Conservation (phyloP, 2,888 invertebrate genomes). For the Ecdyonurus torrentis region DNA sequence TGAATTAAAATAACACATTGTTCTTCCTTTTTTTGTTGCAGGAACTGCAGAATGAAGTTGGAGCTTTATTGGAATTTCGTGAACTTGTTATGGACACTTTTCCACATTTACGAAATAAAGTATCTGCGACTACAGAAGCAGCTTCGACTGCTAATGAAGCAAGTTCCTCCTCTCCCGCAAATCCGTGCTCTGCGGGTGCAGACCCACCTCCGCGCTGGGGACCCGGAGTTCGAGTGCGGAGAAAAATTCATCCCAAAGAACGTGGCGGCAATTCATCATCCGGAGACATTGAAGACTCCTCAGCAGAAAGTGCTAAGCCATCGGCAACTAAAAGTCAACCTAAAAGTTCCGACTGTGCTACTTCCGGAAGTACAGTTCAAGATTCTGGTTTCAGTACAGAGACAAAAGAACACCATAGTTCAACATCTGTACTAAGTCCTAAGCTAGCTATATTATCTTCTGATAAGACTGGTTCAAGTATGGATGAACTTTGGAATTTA, state of each 20-base stretch:
- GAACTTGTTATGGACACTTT: conserved; percentile 89
- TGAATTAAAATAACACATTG: too few relatives aligned
- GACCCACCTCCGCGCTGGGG: conserved; percentile 40
- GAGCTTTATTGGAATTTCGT: conserved; percentile 76
- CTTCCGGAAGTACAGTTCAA: conserved; percentile 37
- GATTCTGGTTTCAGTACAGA: conserved; percentile 64
- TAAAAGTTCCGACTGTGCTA: conserved; percentile 5
- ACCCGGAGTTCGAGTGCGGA: conserved; percentile 58
- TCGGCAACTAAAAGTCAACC: conserved; percentile 10
- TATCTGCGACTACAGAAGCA: conserved; percentile 29
- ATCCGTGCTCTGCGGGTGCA: conserved; percentile 8
- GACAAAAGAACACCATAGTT: conserved; percentile 52
- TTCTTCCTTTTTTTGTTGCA: conserved; percentile 20
- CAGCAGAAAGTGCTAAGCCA: conserved; percentile 6
- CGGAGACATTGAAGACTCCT: conserved; percentile 18
- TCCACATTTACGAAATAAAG: conserved; percentile 76
- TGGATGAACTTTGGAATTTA: conserved; percentile 72
- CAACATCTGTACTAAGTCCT: conserved; percentile 17
- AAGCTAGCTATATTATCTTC: background rate
- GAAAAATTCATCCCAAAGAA: conserved; percentile 30
- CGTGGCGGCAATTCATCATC: conserved; percentile 17
- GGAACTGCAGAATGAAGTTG: conserved; percentile 88
- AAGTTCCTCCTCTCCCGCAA: conserved; percentile 10
- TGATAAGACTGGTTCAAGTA: conserved; percentile 31
- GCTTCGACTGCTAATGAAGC: conserved; percentile 9